Conservation (phyloP, 2,797 vertebrate species). For the Anisognathus igniventris region DNA sequence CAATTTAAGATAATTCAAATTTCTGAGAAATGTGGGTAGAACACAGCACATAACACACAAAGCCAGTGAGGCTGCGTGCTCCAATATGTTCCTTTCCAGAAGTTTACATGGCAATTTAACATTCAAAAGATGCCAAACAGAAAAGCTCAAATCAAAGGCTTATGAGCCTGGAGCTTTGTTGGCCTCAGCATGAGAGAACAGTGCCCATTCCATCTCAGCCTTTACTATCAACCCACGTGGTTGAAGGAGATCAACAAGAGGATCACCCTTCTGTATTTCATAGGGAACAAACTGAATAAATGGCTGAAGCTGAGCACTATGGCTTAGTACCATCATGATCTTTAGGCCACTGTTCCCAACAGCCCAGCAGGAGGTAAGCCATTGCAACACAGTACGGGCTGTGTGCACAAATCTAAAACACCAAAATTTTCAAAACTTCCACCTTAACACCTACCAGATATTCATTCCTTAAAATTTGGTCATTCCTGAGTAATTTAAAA, state of each 20-base stretch:
- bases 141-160: neutral
- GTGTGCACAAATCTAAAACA: neutral
- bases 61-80: neutral
- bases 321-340: neutral
- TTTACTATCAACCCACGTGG: rapidly evolving
- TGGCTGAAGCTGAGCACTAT: neutral
- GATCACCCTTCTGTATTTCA: neutral
- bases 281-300: neutral
- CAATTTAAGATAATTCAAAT: neutral
- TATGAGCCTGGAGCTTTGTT: neutral
- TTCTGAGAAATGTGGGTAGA: neutral
- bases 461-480: neutral
- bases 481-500: neutral
- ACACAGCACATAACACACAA: rapidly evolving
- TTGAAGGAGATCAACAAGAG: neutral
- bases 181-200: neutral
- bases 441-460: neutral
- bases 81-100: neutral
- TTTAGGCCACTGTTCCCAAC: neutral
- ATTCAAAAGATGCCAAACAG: neutral
- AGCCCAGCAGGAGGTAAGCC: neutral
- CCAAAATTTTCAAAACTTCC: neutral
- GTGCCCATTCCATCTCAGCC: neutral
- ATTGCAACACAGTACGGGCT: neutral
- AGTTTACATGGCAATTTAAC: neutral